Conservation (phyloP, 2,888 invertebrate genomes). For the Dasysyrphus tricinctus region DNA sequence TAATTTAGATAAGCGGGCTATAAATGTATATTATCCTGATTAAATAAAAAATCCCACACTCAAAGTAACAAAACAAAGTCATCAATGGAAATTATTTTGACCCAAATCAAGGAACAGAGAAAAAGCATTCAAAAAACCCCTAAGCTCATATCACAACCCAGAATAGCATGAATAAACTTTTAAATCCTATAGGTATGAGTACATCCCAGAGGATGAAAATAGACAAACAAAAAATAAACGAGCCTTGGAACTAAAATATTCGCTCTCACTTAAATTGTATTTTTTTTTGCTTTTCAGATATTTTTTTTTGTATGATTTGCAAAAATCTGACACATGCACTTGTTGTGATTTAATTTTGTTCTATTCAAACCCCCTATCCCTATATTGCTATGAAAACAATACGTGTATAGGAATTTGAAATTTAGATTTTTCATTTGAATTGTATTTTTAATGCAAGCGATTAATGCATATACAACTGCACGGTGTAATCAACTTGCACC, state of each 20-base stretch:
- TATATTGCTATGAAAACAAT: not conserved
- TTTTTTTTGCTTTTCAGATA: constrained; percentile 1
- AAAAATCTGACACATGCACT: constrained; percentile 40
- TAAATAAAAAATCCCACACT: constrained; percentile 35
- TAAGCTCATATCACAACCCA: not conserved
- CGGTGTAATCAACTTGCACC: constrained; percentile 66
- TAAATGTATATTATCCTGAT: constrained; percentile 35
- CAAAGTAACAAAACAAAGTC: constrained; percentile 56
- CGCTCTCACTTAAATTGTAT: constrained; percentile 6
- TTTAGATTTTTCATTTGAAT: constrained; percentile 37
- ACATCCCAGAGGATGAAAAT: not conserved
- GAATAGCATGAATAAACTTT: constrained; percentile 64
- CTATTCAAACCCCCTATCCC: no score
- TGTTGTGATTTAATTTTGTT: constrained; percentile 30
- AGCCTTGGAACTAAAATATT: constrained; percentile 49
- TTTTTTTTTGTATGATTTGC: constrained; percentile 8
- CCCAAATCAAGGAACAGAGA: constrained; percentile 52
- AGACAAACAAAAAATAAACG: not conserved
- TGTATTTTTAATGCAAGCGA: constrained; percentile 58
- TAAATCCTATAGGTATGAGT: not conserved
- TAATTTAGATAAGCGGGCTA: not conserved
- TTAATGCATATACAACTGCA: constrained; percentile 45
- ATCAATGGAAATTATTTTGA: constrained; percentile 68
- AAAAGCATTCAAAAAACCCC: not conserved
- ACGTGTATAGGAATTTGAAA: not conserved